Conservation (phyloP, 2,888 invertebrate genomes). For the Mellilla xanthometata region DNA sequence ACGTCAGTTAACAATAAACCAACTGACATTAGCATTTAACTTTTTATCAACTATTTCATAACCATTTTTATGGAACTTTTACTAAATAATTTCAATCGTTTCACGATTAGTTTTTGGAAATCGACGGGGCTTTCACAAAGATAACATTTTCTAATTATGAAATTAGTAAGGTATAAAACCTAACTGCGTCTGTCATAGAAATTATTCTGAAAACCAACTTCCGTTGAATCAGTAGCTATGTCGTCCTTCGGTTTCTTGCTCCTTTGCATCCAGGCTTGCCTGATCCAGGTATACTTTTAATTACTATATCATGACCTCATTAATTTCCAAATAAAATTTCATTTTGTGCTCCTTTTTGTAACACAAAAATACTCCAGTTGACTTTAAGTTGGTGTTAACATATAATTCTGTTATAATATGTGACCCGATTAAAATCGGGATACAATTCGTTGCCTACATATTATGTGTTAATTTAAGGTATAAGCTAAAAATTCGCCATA, state of each 20-base stretch:
- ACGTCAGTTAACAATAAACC: neutral
- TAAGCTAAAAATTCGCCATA: too few relatives aligned
- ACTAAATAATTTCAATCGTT: neutral
- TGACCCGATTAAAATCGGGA: too few relatives aligned
- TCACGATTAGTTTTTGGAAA: neutral
- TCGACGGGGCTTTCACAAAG: too few relatives aligned
- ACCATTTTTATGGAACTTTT: neutral
- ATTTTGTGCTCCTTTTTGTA: too few relatives aligned
- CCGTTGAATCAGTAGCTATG: constrained; percentile 27
- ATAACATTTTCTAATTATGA: neutral
- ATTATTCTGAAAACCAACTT: neutral
- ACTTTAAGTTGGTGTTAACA: too few relatives aligned
- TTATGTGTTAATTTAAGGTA: too few relatives aligned
- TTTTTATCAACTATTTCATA: neutral
- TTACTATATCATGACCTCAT: too few relatives aligned
- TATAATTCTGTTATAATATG: too few relatives aligned
- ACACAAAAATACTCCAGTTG: too few relatives aligned
- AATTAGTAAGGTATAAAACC: neutral
- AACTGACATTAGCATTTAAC: neutral
- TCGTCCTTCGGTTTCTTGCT: constrained; percentile 25
- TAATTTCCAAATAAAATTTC: too few relatives aligned
- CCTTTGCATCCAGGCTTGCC: constrained; percentile 32
- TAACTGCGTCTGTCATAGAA: neutral
- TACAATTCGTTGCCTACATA: too few relatives aligned
- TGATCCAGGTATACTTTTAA: constrained; percentile 35